Evolutionary conservation across 1,140 invertebrate species (phyloP).

Genomic region (Tetraneura akinire): DNA sequence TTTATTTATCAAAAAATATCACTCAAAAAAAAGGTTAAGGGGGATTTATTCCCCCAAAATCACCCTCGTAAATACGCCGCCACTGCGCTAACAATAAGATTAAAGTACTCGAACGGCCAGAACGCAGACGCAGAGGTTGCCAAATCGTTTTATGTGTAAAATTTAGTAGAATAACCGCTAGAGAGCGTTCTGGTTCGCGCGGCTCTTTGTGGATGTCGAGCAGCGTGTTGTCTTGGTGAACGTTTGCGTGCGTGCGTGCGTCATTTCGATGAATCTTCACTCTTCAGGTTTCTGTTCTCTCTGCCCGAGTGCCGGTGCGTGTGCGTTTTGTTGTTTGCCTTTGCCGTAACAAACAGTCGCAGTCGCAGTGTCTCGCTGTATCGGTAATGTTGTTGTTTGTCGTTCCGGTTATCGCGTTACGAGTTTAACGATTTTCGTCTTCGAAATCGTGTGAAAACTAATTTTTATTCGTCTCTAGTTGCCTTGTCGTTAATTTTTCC

Average conservation of each 20-base stretch:
- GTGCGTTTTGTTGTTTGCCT: conserved; percentile 1
- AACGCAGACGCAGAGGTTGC: not conserved
- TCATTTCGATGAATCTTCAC: not conserved
- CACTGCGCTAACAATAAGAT: too few species aligned
- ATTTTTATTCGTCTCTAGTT: not conserved
- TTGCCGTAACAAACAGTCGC: too few species aligned
- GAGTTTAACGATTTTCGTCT: too few species aligned
- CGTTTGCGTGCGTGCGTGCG: not conserved
- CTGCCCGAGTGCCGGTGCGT: conserved; percentile 14
- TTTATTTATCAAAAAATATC: too few species aligned
- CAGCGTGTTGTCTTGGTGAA: not conserved
- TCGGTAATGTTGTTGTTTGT: too few species aligned
- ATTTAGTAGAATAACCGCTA: not conserved
- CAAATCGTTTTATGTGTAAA: not conserved
- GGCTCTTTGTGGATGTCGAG: not conserved
- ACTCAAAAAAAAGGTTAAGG: too few species aligned
- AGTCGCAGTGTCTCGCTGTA: conserved; percentile 11
- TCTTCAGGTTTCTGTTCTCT: not conserved
- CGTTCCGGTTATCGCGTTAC: too few species aligned
- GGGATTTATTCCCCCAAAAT: too few species aligned
- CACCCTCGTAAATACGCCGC: too few species aligned
- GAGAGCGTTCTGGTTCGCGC: not conserved
- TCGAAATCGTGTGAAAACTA: not conserved
- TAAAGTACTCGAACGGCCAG: too few species aligned
- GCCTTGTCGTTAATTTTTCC: too few species aligned